Evolutionary conservation across 2,113 vertebrate genomes (phyloP).

Genomic region (Catharus bicknelli): DNA sequence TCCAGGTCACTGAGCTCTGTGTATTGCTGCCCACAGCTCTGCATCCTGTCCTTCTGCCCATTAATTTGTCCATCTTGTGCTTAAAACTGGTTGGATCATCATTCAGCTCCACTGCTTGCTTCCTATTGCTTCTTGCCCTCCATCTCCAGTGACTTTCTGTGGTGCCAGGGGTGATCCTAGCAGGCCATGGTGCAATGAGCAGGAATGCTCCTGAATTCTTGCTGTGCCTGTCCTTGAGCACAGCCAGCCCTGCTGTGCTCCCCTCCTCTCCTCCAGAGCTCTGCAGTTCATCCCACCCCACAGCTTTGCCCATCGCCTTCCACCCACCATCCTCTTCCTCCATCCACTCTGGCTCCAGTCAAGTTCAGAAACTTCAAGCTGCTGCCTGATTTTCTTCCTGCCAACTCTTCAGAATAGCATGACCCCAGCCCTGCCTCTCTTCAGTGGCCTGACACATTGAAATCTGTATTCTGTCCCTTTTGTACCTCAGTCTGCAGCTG

Average conservation of each 20-base stretch:
- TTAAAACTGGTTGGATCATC: neutral
- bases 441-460: neutral
- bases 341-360: neutral
- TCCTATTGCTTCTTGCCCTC: neutral
- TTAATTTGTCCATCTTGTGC: constrained; percentile 14
- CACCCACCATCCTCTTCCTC: neutral
- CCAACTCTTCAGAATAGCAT: neutral
- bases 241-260: neutral
- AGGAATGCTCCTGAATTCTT: neutral
- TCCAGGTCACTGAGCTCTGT: neutral
- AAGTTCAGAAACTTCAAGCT: neutral
- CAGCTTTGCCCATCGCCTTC: accelerated
- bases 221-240: neutral
- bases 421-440: neutral
- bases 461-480: neutral
- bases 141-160: neutral
- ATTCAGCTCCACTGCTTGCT: neutral
- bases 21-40: neutral
- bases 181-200: neutral
- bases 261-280: neutral
- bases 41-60: neutral
- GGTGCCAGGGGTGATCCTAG: neutral
- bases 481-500: neutral
- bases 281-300: neutral
- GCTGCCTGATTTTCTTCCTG: neutral